These are phyloP conservation scores for Anguilla marmorata DNA, from an alignment of 2,797 vertebrate species.

Conservation along the genomic window DNA sequence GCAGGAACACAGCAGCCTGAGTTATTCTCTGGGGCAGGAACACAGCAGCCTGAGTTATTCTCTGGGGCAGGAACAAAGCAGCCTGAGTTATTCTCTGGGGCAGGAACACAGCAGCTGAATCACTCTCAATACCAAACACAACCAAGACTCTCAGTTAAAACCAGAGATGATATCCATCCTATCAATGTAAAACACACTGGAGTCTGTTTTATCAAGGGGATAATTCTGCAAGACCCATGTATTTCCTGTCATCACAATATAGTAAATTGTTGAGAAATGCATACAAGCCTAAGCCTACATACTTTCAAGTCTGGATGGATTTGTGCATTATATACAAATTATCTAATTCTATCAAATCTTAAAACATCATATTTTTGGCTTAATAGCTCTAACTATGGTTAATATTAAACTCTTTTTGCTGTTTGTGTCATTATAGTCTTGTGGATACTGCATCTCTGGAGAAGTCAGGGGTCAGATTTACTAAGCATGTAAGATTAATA, in stretches of 20 bases:
- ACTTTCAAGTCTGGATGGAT: too few relatives aligned
- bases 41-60: not conserved
- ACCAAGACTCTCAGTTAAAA: not conserved
- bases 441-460: too few relatives aligned
- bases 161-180: not conserved
- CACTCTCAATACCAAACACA: not conserved
- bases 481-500: not conserved
- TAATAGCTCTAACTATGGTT: not conserved
- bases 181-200: not conserved
- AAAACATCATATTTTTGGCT: not conserved
- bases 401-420: too few relatives aligned
- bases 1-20: not conserved
- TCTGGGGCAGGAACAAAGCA: conserved; percentile 49
- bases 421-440: too few relatives aligned
- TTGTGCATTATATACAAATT: too few relatives aligned
- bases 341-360: not conserved
- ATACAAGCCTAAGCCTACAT: too few relatives aligned
- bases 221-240: not conserved
- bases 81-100: conserved; percentile 66
- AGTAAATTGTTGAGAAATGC: not conserved
- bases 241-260: not conserved
- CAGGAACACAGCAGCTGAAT: not conserved
- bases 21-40: conserved; percentile 49
- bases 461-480: too few relatives aligned
- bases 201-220: not conserved